A percentile compares a stretch with the other conserved stretches of the same genome.
Conservation (phyloP, 2,113 vertebrate genomes). For the Neotoma lepida region DNA sequence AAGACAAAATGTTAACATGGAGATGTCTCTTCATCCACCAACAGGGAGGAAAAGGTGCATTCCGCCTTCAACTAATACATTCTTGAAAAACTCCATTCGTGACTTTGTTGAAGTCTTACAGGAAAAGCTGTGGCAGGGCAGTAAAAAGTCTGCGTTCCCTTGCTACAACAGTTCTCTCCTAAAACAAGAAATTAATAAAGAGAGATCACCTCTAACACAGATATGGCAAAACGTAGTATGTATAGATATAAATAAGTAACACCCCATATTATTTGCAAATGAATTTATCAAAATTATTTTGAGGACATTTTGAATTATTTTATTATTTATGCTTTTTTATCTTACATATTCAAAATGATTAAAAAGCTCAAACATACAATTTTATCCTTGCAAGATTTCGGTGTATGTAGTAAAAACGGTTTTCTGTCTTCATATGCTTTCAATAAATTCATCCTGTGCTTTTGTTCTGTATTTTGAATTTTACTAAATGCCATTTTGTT, state of each 20-base stretch:
- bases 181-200: slow-evolving; percentile 65
- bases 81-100: slow-evolving; percentile 24
- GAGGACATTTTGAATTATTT: slow-evolving; percentile 66
- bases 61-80: slow-evolving; percentile 65
- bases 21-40: slow-evolving; percentile 55
- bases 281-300: slow-evolving; percentile 52
- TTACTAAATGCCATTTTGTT: not conserved
- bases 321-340: not conserved
- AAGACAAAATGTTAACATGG: slow-evolving; percentile 58
- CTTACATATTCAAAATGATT: slow-evolving; percentile 31
- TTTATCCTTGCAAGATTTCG: slow-evolving; percentile 39
- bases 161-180: slow-evolving; percentile 61
- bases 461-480: slow-evolving; percentile 38
- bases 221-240: slow-evolving; percentile 70
- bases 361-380: not conserved
- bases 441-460: not conserved
- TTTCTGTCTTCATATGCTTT: not conserved
- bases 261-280: slow-evolving; percentile 62
- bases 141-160: slow-evolving; percentile 59
- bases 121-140: not conserved
- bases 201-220: slow-evolving; percentile 56
- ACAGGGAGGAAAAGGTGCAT: not conserved
- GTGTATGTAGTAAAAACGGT: not conserved
- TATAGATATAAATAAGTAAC: slow-evolving; percentile 65
- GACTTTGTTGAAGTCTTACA: slow-evolving; percentile 60